Evolutionary conservation across 1,140 invertebrate species (phyloP), one percentile per base, ranked within the genome.

Genomic region (Brachionus calyciflorus): DNA sequence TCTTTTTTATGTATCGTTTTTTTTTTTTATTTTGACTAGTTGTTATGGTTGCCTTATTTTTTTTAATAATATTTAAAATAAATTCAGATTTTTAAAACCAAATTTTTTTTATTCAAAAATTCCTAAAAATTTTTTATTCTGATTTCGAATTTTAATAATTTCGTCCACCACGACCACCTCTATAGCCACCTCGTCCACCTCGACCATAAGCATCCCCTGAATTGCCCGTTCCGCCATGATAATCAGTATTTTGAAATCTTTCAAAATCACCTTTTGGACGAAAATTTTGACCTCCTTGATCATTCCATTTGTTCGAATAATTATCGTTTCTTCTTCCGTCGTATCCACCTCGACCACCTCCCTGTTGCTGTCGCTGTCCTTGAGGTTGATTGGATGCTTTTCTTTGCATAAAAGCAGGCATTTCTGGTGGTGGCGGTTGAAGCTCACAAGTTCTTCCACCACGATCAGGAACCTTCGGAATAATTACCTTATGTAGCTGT

Each of bases 351-450:
- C 49, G 21, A 17, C 49, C 7, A n/a, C n/a, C n/a, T n/a, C n/a
- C n/a, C n/a, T n/a, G n/a, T n/a, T 40, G 28, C 4, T 65, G 40
- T 4, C 60, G 60, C n/a, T 65, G 60, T 24, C 60, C 60, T 6
- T 44, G 60, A 12, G 60, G 60, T 24, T 44, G 12, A 65, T 37
- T 37, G 9, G 44, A 51, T 2, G 1, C 17, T 21, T 49, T 49
- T 70, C 28, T 14, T 10, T 37, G 44, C 14, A 33, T 70, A 30
- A 49, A 90, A 9, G 94, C 46, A 6, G 69, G 94, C 93, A 96
- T 96, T 87, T 96, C 94, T 10, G 93, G 93, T 4, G 93, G 93
- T 1, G 94, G 94, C 3, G 92, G 89, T 78, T 93, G 90, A 81
- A 92, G 89, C 81, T 96, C 93, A 80, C 89, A 89, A 0, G 93